Evolutionary conservation across 2,113 vertebrate species (phyloP).

Genomic region (Austrofundulus limnaeus): DNA sequence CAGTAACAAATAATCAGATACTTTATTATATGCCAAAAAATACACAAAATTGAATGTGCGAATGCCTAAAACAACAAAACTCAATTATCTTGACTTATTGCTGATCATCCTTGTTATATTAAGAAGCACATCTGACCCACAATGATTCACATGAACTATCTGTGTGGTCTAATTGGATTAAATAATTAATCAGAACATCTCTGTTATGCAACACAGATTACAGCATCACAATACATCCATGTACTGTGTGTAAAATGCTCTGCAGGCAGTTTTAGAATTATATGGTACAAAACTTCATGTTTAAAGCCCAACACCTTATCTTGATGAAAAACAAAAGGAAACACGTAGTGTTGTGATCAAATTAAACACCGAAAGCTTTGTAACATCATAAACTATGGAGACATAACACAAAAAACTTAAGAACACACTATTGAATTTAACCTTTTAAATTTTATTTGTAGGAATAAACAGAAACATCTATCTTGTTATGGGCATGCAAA

Average conservation of each 20-base stretch:
- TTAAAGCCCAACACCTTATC: too few relatives aligned
- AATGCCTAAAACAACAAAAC: slow-evolving; percentile 1
- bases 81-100: background rate
- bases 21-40: background rate
- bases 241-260: background rate
- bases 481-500: background rate
- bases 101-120: background rate
- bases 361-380: slow-evolving; percentile 20
- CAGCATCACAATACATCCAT: slow-evolving; percentile 8
- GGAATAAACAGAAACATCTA: background rate
- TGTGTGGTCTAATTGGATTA: slow-evolving; percentile 41
- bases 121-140: slow-evolving; percentile 9
- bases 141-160: slow-evolving; percentile 11
- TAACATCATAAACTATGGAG: background rate
- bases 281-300: background rate
- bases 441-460: background rate
- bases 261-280: background rate
- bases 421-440: background rate
- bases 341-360: slow-evolving; percentile 30
- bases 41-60: background rate
- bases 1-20: background rate
- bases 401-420: slow-evolving; percentile 12
- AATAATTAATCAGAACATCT: slow-evolving; percentile 47
- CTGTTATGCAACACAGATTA: slow-evolving; percentile 31
- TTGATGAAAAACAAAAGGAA: too few relatives aligned